Evolutionary conservation across 2,113 vertebrate species (phyloP), one percentile per base, ranked within the genome.

Genomic region (Piaya cayana): DNA sequence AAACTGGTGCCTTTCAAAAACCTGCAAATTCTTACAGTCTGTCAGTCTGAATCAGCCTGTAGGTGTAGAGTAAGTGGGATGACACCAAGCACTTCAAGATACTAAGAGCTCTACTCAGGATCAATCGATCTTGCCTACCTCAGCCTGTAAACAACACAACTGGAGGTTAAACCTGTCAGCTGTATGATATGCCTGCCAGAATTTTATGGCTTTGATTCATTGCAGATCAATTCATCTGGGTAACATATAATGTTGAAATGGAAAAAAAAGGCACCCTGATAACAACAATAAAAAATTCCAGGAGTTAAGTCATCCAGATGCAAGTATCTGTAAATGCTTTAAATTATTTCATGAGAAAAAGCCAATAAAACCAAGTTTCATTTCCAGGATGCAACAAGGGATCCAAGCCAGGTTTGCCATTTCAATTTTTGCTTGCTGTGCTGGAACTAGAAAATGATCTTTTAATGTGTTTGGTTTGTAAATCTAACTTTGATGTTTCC

Each of bases 401-500:
- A 78, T 32, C 60, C 1, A 3, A 90, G 82, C 76, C 92, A 95
- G 56, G 64, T 75, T 90, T 90, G 64, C 75, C 36, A 49, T 88
- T 94, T 88, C 80, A 74, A 29, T 92, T 86, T 80, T 81, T 86
- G 80, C 76, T 92, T 94, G 62, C 56, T 94, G 90, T 86, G 81
- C 85, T 92, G 56, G 86, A 95, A 93, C 21, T 30, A 55, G 63
- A 95, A 37, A 34, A 63, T 1, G 39, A 42, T 75, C 25, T 78
- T 83, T 52, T 78, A 90, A 53, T 56, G 49, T 80, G 76, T 83
- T 94, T 96, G 45, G 32, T 83, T 95, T 93, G 95, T 71, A 94
- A 96, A 83, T 76, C 71, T 74, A 70, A 81, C 90, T 88, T 92
- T 39, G 60, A 95, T 90, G 86, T 95, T 92, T 92, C 90, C 27